A percentile compares a stretch with the other conserved stretches of the same genome.
Evolutionary conservation across 2,113 vertebrate genomes (phyloP).

Genomic region (Paradisaea rubra): DNA sequence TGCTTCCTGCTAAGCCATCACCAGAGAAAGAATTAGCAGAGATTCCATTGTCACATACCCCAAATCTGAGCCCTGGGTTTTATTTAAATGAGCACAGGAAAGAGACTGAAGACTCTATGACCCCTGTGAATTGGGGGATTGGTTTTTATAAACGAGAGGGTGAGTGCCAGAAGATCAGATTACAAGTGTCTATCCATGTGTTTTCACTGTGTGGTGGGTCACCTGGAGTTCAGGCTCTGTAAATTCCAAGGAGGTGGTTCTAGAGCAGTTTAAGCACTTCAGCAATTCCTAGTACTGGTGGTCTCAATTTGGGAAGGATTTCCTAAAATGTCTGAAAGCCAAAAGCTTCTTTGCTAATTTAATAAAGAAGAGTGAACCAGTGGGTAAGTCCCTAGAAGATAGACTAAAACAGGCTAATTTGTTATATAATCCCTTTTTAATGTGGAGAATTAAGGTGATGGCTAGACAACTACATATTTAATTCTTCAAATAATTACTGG

Average conservation of each 20-base stretch:
- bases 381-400: background rate
- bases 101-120: background rate
- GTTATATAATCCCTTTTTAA: conserved; percentile 23
- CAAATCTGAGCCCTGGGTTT: background rate
- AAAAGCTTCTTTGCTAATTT: conserved; percentile 37
- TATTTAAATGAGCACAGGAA: background rate
- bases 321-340: background rate
- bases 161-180: conserved; percentile 62
- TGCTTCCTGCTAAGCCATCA: background rate
- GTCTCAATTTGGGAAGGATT: conserved; percentile 1
- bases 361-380: background rate
- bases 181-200: conserved; percentile 73
- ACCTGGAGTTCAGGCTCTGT: conserved; percentile 78
- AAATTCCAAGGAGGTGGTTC: conserved; percentile 65
- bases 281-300: conserved; percentile 13
- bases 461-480: background rate
- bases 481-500: conserved; percentile 24
- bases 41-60: background rate
- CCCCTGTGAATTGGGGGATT: background rate
- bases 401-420: conserved; percentile 12
- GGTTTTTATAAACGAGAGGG: background rate
- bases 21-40: background rate
- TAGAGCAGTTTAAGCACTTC: conserved; percentile 9
- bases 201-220: conserved; percentile 71
- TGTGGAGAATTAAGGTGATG: background rate